A percentile compares a stretch with the other conserved stretches of the same genome.
Evolutionary conservation across 1,140 invertebrate species (phyloP).

Genomic region (Nasonia giraulti): DNA sequence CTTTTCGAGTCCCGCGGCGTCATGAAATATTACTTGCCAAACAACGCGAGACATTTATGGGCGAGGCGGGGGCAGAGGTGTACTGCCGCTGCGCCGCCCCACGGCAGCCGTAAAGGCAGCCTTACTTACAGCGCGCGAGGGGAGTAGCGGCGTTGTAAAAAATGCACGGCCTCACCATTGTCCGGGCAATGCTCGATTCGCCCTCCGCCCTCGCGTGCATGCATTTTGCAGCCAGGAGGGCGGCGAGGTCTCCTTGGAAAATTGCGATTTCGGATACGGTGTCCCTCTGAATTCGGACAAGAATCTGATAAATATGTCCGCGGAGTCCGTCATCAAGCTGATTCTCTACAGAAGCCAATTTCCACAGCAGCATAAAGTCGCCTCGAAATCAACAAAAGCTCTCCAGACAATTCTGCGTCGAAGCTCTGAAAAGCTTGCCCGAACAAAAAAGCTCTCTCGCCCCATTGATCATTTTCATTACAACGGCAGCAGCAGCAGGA

Average conservation of each 20-base stretch:
- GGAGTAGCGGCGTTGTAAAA: constrained; percentile 52
- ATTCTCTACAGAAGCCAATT: background rate
- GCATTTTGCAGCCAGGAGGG: background rate
- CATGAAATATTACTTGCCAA: constrained; percentile 57
- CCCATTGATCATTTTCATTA: constrained; percentile 28
- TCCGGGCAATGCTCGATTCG: constrained; percentile 28
- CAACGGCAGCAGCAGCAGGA: background rate
- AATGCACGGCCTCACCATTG: constrained; percentile 57
- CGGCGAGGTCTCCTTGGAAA: too few relatives aligned
- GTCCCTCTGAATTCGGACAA: too few relatives aligned
- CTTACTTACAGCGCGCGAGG: constrained; percentile 54
- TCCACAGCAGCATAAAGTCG: background rate
- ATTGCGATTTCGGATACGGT: too few relatives aligned
- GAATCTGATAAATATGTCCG: too few relatives aligned
- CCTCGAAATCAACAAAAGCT: background rate
- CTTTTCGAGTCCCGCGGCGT: constrained; percentile 34
- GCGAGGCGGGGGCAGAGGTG: background rate
- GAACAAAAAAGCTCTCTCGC: background rate
- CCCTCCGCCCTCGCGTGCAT: background rate
- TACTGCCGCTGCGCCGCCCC: constrained; percentile 5
- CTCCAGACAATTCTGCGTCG: background rate
- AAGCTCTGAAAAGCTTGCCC: background rate
- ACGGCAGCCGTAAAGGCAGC: constrained; percentile 52
- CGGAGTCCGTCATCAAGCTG: too few relatives aligned
- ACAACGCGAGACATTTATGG: constrained; percentile 52